Evolutionary conservation across 2,113 vertebrate species (phyloP).

Genomic region (Anarhynchus alexandrinus): DNA sequence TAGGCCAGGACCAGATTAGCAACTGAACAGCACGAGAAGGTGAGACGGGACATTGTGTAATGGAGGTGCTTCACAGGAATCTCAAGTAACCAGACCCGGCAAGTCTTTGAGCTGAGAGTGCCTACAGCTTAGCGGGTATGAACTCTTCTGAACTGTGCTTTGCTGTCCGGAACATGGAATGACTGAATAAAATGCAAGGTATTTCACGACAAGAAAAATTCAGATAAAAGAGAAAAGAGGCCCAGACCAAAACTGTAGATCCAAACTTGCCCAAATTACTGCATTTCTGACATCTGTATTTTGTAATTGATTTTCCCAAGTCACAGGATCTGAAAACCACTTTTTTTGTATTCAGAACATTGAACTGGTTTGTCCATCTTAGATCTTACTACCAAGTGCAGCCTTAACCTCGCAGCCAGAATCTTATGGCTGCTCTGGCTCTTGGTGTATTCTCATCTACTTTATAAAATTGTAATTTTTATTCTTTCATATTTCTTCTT

Average conservation of each 20-base stretch:
- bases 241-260: neutral
- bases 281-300: neutral
- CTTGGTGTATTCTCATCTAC: neutral
- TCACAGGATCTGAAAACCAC: neutral
- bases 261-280: neutral
- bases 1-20: neutral
- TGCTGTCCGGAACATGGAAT: neutral
- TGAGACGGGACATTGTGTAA: neutral
- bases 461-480: neutral
- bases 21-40: neutral
- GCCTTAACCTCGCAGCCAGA: neutral
- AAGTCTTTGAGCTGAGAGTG: neutral
- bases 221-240: neutral
- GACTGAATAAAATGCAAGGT: neutral
- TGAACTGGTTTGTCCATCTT: neutral
- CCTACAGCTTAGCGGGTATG: neutral
- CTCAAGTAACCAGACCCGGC: neutral
- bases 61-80: neutral
- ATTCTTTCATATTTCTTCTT: neutral
- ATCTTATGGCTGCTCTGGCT: neutral
- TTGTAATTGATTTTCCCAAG: neutral
- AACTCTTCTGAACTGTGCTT: neutral
- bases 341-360: neutral
- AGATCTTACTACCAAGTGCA: neutral
- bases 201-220: neutral